These are phyloP conservation scores for Synergus itoensis DNA, from an alignment of 2,888 invertebrate genomes.

Conservation along the genomic window DNA sequence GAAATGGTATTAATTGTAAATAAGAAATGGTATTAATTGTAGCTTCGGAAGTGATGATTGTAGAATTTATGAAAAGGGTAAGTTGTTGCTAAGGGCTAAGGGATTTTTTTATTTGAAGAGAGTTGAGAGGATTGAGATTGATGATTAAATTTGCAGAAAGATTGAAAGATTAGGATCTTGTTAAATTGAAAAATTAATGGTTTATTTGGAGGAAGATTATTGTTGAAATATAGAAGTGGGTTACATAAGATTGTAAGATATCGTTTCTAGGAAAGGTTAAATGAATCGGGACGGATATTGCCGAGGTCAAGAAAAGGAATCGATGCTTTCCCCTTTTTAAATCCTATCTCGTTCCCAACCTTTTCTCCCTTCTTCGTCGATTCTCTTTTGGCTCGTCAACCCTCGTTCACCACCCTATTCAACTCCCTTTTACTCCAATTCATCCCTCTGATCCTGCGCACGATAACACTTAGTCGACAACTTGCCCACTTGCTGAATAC, in stretches of 20 bases:
- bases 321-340: conserved; percentile 69
- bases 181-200: not conserved
- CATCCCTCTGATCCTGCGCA: conserved; percentile 71
- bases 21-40: too few relatives aligned
- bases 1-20: too few relatives aligned
- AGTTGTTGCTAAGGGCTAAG: too few relatives aligned
- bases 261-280: conserved; percentile 16
- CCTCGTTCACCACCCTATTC: conserved; percentile 74
- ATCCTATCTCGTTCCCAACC: conserved; percentile 60
- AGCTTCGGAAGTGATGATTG: too few relatives aligned
- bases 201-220: not conserved
- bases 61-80: too few relatives aligned
- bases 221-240: not conserved
- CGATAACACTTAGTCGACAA: conserved; percentile 76
- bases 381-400: conserved; percentile 62
- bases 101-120: not conserved
- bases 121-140: not conserved
- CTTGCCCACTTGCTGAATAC: conserved; percentile 72
- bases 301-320: conserved; percentile 76
- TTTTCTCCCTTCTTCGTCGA: conserved; percentile 49
- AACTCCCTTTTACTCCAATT: conserved; percentile 68
- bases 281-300: conserved; percentile 53
- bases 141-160: not conserved
- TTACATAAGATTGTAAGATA: not conserved
- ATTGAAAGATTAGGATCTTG: not conserved